Evolutionary conservation across 92 coral and sea anemone genomes (phyloP).

Genomic region (Metridium senile): DNA sequence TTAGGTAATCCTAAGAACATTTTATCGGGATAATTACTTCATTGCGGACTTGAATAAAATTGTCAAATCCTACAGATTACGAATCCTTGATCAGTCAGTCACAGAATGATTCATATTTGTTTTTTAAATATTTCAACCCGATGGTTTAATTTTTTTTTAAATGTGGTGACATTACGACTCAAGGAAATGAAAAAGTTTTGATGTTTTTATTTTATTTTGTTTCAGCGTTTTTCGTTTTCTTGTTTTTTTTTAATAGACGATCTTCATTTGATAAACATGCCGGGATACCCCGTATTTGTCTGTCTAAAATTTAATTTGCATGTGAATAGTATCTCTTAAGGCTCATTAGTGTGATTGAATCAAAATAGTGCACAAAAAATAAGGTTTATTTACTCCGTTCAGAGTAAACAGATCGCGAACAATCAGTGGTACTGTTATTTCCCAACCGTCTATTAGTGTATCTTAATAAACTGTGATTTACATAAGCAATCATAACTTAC

Average conservation of each 20-base stretch:
- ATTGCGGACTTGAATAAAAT: constrained; percentile 1
- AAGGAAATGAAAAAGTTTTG: background rate
- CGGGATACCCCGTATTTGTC: constrained; percentile 58
- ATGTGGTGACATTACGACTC: background rate
- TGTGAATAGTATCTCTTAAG: constrained; percentile 70
- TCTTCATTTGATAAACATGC: constrained; percentile 44
- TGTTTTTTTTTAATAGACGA: constrained; percentile 25
- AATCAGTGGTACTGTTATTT: constrained; percentile 6
- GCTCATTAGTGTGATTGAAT: constrained; percentile 70
- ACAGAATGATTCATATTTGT: background rate
- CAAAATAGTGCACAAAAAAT: constrained; percentile 68
- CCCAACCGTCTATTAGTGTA: constrained; percentile 3
- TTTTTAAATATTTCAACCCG: background rate
- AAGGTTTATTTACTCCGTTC: constrained; percentile 41
- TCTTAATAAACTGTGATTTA: constrained; percentile 2
- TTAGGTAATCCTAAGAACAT: constrained; percentile 3
- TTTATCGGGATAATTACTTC: constrained; percentile 14
- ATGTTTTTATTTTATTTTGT: constrained; percentile 1
- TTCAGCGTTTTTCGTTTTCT: constrained; percentile 16
- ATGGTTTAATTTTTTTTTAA: background rate
- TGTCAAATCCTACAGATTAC: background rate
- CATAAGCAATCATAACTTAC: background rate
- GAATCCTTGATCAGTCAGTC: background rate
- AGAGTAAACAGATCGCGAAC: constrained; percentile 5
- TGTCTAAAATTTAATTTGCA: constrained; percentile 82